A percentile compares a stretch with the other conserved stretches of the same genome.
phyloP scores from a whole-genome alignment of 2,113 vertebrate species.

The Xenopus laevis region DNA sequence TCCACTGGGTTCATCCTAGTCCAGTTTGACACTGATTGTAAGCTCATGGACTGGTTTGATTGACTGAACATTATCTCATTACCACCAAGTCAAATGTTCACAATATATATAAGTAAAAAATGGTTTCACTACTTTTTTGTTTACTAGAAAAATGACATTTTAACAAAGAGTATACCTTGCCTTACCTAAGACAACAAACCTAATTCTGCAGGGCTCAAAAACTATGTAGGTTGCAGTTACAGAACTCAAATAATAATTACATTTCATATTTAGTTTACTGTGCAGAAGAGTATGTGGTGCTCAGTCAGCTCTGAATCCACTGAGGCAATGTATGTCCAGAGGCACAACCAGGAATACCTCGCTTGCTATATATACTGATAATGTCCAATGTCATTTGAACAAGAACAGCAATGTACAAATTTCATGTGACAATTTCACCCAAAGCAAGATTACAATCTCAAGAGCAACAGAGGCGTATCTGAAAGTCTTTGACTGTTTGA shows the following conservation, averaged over 20 bases:
- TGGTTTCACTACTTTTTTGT: too few relatives aligned
- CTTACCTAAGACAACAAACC: too few relatives aligned
- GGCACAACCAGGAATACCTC: conserved; percentile 19
- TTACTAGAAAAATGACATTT: too few relatives aligned
- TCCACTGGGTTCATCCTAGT: too few relatives aligned
- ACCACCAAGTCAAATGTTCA: too few relatives aligned
- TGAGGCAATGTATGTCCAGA: conserved; percentile 19
- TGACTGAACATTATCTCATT: too few relatives aligned
- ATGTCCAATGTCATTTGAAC: conserved; percentile 36
- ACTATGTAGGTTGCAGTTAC: too few relatives aligned
- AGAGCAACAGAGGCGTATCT: conserved; percentile 28
- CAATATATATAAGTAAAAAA: too few relatives aligned
- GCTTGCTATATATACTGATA: conserved; percentile 23
- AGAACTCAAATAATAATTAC: neutral
- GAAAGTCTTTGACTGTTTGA: conserved; percentile 35
- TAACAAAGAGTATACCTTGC: too few relatives aligned
- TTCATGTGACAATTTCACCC: conserved; percentile 32
- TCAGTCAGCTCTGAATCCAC: conserved; percentile 15
- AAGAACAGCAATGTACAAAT: conserved; percentile 28
- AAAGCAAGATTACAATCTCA: conserved; percentile 28
- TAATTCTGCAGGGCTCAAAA: too few relatives aligned
- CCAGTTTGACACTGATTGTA: too few relatives aligned
- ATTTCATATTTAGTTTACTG: neutral
- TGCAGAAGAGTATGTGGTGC: conserved; percentile 13
- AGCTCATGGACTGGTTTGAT: too few relatives aligned